Percentiles rank a stretch among this genome's conserved stretches.
Evolutionary conservation across 2,113 vertebrate genomes (phyloP).

Genomic region (Petaurus breviceps): DNA sequence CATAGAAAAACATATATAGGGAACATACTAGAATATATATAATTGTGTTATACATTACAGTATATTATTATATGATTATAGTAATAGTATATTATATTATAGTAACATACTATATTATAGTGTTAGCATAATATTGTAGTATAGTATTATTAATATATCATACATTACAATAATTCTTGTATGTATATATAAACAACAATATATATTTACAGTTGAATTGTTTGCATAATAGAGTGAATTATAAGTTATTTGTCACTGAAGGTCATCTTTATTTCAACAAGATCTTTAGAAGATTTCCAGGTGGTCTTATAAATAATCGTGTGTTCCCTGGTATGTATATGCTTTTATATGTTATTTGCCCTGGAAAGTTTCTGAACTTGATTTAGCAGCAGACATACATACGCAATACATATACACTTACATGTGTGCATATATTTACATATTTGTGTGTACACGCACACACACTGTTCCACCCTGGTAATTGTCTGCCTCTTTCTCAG

Average conservation of each 20-base stretch:
- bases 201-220: constrained; percentile 54
- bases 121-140: background rate
- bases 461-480: too few species aligned
- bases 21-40: background rate
- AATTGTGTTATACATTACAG: background rate
- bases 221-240: constrained; percentile 78
- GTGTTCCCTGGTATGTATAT: background rate
- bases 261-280: constrained; percentile 52
- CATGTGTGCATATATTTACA: too few species aligned
- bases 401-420: background rate
- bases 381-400: constrained; percentile 56
- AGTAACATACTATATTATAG: too few species aligned
- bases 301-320: constrained; percentile 77
- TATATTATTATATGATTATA: too few species aligned
- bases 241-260: constrained; percentile 63
- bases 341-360: constrained; percentile 94
- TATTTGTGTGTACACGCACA: constrained; percentile 49
- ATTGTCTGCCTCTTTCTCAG: background rate
- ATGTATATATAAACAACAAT: background rate
- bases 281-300: constrained; percentile 79
- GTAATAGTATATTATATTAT: too few species aligned
- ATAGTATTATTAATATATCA: background rate
- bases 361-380: constrained; percentile 95
- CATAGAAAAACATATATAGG: background rate
- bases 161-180: background rate